Base-by-base conservation (phyloP, 23 tunicate genomes). In the Phallusia fumigata region DNA sequence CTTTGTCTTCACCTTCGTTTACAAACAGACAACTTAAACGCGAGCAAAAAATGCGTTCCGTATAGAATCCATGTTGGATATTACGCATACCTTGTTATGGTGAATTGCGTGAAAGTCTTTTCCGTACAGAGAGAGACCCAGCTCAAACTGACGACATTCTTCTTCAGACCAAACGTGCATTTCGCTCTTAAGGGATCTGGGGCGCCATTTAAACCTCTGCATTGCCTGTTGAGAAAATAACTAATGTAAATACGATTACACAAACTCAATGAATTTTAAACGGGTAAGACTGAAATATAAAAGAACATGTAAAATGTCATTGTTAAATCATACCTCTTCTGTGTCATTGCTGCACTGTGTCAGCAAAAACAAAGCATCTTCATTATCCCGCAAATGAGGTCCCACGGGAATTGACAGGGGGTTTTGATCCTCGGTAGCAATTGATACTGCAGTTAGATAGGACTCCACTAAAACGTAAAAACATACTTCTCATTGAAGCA, bases 41-140 rank as follows among this genome's bases (percentile, higher is more conserved):
- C 58, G 58, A 51, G 18, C 18, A 13, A 51, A 51, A 51, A 51
- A 51, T 51, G 15, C 18, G 15, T 51, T 15, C 18, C 18, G 58
- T 51, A 51, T 13, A 22, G 16, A 21, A 24, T 58, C 15, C 8
- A 6, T 58, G 26, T 58, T 22, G 28, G 1, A 58, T 6, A 16
- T 13, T 58, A 13, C 16, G 76, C 33, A 49, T 44, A 89, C 92
- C 79, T 93, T 84, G 73, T 88, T 84, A 32, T 84, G 82, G 78
- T 93, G 97, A 22, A 93, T 93, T 10, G 33, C 53, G 76, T 80
- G 90, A 78, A 93, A 93, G 74, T 93, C 90, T 82, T 93, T 93
- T 35, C 97, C 97, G 72, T 88, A 93, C 5, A 80, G 47, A 18
- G 89, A 47, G 18, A 88, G 72, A 1, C 97, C 97, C 19, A 65